phyloP scores from a whole-genome alignment of 2,113 vertebrate genomes.

The Malurus alboscapulatus region DNA sequence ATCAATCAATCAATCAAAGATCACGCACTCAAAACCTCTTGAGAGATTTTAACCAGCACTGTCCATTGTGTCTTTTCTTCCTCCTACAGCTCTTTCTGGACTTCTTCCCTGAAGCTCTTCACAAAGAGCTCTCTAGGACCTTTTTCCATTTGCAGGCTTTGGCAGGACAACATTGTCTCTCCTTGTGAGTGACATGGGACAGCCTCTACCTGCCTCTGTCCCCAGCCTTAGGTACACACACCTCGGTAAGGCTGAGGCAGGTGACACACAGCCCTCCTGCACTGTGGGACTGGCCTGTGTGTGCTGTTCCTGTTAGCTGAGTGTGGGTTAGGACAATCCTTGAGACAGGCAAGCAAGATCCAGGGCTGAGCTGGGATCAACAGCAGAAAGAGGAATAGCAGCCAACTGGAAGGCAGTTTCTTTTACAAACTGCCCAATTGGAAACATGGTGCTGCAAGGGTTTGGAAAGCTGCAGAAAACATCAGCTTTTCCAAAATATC shows the following conservation, averaged over 20 bases:
- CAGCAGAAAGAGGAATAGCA: background rate
- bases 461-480: background rate
- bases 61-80: background rate
- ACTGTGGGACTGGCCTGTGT: background rate
- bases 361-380: background rate
- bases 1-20: background rate
- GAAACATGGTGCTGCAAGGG: background rate
- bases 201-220: background rate
- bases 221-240: accelerated
- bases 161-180: background rate
- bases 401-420: background rate
- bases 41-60: background rate
- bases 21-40: background rate
- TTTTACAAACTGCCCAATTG: background rate
- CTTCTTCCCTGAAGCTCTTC: background rate
- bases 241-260: background rate
- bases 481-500: background rate
- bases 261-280: background rate
- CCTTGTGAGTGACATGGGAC: background rate
- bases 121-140: background rate
- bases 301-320: background rate
- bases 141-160: background rate
- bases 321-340: background rate
- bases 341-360: background rate
- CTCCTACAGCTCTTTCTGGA: background rate